A percentile compares a stretch with the other conserved stretches of the same genome.
These are phyloP conservation scores for Ochlodes sylvanus DNA, from an alignment of 2,888 invertebrate genomes.

Conservation along the genomic window DNA sequence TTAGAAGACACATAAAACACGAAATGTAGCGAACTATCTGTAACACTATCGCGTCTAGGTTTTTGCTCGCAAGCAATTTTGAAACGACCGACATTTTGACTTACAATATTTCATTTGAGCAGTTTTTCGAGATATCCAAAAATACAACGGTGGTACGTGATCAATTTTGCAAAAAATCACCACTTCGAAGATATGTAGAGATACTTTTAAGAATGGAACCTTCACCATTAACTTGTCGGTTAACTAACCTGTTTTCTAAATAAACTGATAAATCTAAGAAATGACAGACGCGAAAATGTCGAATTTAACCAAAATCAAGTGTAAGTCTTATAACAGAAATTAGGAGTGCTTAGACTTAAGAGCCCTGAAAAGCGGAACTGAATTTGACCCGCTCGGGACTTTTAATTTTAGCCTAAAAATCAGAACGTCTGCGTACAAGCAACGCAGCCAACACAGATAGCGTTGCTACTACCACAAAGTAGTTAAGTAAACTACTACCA, in stretches of 20 bases:
- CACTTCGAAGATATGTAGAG: not conserved
- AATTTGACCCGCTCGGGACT: no score
- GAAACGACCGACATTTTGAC: slow-evolving; percentile 14
- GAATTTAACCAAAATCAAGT: not conserved
- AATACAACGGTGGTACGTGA: slow-evolving; percentile 6
- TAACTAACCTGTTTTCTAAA: not conserved
- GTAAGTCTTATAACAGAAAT: not conserved
- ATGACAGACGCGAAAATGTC: not conserved
- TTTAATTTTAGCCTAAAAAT: no score
- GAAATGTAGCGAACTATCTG: slow-evolving; percentile 48
- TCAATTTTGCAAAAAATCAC: not conserved
- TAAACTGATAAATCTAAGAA: slow-evolving; percentile 1
- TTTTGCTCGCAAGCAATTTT: slow-evolving; percentile 29
- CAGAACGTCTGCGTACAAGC: no score
- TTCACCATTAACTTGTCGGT: not conserved
- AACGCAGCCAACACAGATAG: no score
- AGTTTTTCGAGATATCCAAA: not conserved
- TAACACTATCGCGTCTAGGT: slow-evolving; percentile 34
- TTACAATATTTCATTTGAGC: not conserved
- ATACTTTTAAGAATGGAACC: slow-evolving; percentile 17
- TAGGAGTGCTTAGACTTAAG: no score
- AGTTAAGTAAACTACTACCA: no score
- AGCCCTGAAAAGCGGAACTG: no score
- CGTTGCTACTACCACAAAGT: no score
- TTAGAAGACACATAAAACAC: slow-evolving; percentile 60